phyloP scores from a whole-genome alignment of 2,113 vertebrate genomes.

The Pelmatolapia mariae region DNA sequence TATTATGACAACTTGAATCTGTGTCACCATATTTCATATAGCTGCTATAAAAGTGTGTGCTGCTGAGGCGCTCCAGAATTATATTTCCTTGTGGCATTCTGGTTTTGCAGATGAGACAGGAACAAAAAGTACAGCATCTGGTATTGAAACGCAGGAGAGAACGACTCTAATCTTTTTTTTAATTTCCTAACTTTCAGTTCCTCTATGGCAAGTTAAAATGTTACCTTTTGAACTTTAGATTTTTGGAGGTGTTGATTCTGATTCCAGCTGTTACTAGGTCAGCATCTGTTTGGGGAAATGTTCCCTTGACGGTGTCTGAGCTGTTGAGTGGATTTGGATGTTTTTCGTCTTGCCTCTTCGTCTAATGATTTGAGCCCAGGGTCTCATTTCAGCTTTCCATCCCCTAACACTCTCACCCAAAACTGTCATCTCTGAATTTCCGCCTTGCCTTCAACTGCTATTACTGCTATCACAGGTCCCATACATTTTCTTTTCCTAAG shows the following conservation, averaged over 20 bases:
- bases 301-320: background rate
- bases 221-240: slow-evolving; percentile 25
- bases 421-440: slow-evolving; percentile 18
- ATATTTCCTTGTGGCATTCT: background rate
- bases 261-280: slow-evolving; percentile 40
- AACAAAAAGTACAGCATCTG: background rate
- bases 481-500: background rate
- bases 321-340: slow-evolving; percentile 54
- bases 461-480: background rate
- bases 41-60: background rate
- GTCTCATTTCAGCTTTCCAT: slow-evolving; percentile 33
- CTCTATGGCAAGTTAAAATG: background rate
- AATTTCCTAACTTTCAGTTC: background rate
- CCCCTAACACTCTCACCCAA: slow-evolving; percentile 23
- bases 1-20: background rate
- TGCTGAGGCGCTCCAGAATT: background rate
- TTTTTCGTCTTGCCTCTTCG: slow-evolving; percentile 24
- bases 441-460: background rate
- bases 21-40: background rate
- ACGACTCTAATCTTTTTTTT: background rate
- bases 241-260: slow-evolving; percentile 35
- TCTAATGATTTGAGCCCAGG: slow-evolving; percentile 41
- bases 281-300: slow-evolving; percentile 26
- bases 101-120: background rate
- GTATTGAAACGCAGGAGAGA: background rate